Conservation (phyloP, 1,140 invertebrate species). For the Magallana gigas region DNA sequence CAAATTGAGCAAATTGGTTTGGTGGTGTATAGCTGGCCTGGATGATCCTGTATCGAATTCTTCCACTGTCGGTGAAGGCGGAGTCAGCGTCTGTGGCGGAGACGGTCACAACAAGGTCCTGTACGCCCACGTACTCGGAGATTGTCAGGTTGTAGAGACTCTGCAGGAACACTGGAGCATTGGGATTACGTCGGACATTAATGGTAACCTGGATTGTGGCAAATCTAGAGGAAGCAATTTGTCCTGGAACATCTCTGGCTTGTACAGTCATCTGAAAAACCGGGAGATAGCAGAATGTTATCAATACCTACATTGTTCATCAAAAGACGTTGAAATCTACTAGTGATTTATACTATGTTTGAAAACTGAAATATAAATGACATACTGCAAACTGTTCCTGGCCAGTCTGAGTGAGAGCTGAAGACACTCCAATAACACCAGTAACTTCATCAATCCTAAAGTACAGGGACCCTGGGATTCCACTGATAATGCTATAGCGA, state of each 20-base stretch:
- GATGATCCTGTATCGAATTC: constrained; percentile 35
- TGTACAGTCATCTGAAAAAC: constrained; percentile 54
- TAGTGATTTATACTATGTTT: too few relatives aligned
- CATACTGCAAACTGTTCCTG: constrained; percentile 55
- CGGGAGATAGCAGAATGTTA: not conserved
- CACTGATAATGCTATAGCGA: constrained; percentile 52
- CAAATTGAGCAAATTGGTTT: constrained; percentile 39
- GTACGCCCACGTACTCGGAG: constrained; percentile 59
- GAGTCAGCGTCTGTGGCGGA: constrained; percentile 62
- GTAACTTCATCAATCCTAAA: constrained; percentile 56
- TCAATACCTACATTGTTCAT: not conserved
- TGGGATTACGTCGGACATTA: constrained; percentile 66
- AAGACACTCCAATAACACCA: constrained; percentile 52
- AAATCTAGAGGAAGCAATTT: constrained; percentile 46
- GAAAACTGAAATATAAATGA: not conserved
- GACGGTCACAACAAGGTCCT: constrained; percentile 53
- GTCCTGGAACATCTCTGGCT: constrained; percentile 49
- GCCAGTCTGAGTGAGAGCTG: constrained; percentile 50
- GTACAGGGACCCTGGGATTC: constrained; percentile 58
- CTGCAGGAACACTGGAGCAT: constrained; percentile 62
- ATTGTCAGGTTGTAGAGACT: constrained; percentile 60
- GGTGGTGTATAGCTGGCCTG: constrained; percentile 15
- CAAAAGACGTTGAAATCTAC: too few relatives aligned
- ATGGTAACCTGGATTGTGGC: constrained; percentile 59
- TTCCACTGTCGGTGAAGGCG: constrained; percentile 15